Percentiles rank a stretch among this genome's conserved stretches.
Conservation (phyloP, 2,888 invertebrate genomes). For the Syrphus vitripennis region DNA sequence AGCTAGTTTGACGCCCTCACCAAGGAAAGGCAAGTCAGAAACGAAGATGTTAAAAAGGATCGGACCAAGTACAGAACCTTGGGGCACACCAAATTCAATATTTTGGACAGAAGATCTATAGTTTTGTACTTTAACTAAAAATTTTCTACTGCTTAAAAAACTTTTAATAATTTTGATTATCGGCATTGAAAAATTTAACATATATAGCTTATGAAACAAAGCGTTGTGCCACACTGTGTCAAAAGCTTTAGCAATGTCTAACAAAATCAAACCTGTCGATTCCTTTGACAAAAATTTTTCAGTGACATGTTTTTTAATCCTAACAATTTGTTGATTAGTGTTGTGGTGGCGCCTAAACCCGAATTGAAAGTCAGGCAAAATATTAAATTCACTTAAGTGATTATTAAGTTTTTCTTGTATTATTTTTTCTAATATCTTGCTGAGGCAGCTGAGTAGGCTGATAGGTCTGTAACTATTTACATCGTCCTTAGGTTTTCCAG, state of each 20-base stretch:
- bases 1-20: not conserved
- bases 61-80: not conserved
- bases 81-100: too few species aligned
- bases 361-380: not conserved
- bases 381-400: too few species aligned
- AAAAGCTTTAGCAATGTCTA: not conserved
- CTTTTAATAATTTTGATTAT: not conserved
- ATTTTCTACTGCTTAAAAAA: too few species aligned
- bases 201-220: not conserved
- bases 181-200: not conserved
- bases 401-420: too few species aligned
- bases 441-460: too few species aligned
- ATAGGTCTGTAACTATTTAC: too few species aligned
- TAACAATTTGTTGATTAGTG: not conserved
- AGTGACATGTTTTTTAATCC: not conserved
- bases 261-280: not conserved
- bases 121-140: too few species aligned
- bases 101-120: too few species aligned
- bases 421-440: too few species aligned
- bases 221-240: not conserved
- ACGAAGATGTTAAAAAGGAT: conserved; percentile 1
- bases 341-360: not conserved
- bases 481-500: too few species aligned
- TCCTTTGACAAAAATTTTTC: not conserved
- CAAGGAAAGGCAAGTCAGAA: not conserved